These are phyloP conservation scores for Cryptosula pallasiana DNA, from an alignment of 2,888 invertebrate genomes.

Conservation along the genomic window DNA sequence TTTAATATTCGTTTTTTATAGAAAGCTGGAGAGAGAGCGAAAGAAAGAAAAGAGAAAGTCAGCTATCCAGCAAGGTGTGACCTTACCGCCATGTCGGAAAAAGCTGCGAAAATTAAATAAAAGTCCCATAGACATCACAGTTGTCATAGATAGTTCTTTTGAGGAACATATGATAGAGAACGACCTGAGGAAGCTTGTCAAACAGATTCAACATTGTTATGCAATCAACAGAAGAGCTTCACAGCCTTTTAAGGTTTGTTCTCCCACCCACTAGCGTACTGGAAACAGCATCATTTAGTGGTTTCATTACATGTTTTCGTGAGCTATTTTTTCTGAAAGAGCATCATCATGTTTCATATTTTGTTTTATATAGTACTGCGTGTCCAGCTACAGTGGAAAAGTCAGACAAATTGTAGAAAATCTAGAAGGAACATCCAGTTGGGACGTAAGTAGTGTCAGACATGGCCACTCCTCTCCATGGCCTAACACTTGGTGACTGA, in stretches of 20 bases:
- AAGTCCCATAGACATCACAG: constrained; percentile 64
- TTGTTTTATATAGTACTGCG: constrained; percentile 63
- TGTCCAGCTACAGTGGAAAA: constrained; percentile 73
- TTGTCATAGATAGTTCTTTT: constrained; percentile 85
- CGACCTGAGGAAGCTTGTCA: constrained; percentile 80
- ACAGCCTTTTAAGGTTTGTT: constrained; percentile 65
- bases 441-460: constrained; percentile 73
- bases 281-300: no score
- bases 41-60: constrained; percentile 66
- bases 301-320: no score
- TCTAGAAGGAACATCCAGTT: constrained; percentile 81
- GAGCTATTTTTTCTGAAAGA: no score
- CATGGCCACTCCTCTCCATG: no score
- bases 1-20: constrained; percentile 29
- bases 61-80: constrained; percentile 61
- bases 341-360: no score
- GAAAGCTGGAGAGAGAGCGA: constrained; percentile 64
- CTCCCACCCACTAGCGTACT: no score
- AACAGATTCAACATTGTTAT: constrained; percentile 85
- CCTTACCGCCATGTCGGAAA: constrained; percentile 66
- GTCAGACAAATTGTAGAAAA: constrained; percentile 69
- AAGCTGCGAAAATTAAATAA: constrained; percentile 64
- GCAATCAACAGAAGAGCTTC: constrained; percentile 77
- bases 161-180: constrained; percentile 83
- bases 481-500: no score